Evolutionary conservation across 2,797 vertebrate species (phyloP), one percentile per base, ranked within the genome.

Genomic region (Gymnocypris eckloni): DNA sequence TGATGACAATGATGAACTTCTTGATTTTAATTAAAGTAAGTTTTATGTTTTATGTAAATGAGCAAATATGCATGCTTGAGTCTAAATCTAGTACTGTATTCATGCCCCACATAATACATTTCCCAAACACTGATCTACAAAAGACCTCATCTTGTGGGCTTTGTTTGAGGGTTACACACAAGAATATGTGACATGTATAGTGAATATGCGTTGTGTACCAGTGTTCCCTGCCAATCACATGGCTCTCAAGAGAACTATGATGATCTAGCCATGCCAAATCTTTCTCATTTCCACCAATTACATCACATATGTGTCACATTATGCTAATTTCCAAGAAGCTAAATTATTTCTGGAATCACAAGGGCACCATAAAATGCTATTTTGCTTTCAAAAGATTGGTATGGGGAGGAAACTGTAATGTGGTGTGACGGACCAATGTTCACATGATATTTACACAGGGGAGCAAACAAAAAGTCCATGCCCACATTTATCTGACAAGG

Each of bases 401-500:
- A 81, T 86, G 41, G 71, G 33, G 6, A 61, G 54, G 64, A 33
- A 37, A 86, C 64, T 25, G 50, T 41, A 16, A 48, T 76, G 20
- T 54, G 9, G 67, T 33, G 15, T 76, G 77, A 16, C 20, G 48
- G 25, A 77, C 61, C 50, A 64, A 79, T 69, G 70, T 88, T 77
- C 28, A 64, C 59, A 70, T 86, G 81, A 71, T 85, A 88, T 88
- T 87, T 89, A 85, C 79, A 54, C 28, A 66, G 39, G 69, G 89
- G 48, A 88, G 85, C 87, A 89, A 92, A 92, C 85, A 86, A 77
- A 86, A 87, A 86, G 89, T 79, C 87, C 91, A 87, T 89, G 81
- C 77, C 39, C 61, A 77, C 84, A 91, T 90, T 90, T 81, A 79
- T 90, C 79, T 91, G 92, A 93, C 85, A 41, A 91, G 87, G 88